These are phyloP conservation scores for Danaus melanippus DNA, from an alignment of 1,140 invertebrate genomes.

Conservation along the genomic window DNA sequence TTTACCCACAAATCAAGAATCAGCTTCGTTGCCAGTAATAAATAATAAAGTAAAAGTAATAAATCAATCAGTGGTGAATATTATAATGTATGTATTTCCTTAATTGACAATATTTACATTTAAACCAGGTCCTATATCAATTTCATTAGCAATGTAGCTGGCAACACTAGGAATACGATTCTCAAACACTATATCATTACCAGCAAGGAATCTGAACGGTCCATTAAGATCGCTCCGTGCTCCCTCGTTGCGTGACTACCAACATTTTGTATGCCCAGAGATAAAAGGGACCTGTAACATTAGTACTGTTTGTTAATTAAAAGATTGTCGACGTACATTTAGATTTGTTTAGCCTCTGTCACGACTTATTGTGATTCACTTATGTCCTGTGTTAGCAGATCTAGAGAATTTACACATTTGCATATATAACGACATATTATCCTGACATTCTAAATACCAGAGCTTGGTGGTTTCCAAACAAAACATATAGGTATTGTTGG, in stretches of 20 bases:
- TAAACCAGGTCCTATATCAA: conserved; percentile 21
- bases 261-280: conserved; percentile 52
- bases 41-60: too few species aligned
- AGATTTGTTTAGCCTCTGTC: conserved; percentile 48
- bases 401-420: too few species aligned
- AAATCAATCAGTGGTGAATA: too few species aligned
- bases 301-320: conserved; percentile 51
- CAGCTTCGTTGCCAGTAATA: too few species aligned
- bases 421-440: too few species aligned
- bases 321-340: conserved; percentile 51
- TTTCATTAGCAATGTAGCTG: conserved; percentile 7
- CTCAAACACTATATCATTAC: not conserved
- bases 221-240: conserved; percentile 34
- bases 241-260: conserved; percentile 50
- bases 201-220: conserved; percentile 4
- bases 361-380: conserved; percentile 43
- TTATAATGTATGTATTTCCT: too few species aligned
- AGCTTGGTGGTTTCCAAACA: too few species aligned
- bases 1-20: too few species aligned
- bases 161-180: too few species aligned
- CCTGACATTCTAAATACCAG: too few species aligned
- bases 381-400: conserved; percentile 14
- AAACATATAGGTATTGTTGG: too few species aligned
- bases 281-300: conserved; percentile 41
- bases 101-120: too few species aligned